Base-by-base conservation (phyloP, 2,113 vertebrate genomes). In the Merops nubicus region DNA sequence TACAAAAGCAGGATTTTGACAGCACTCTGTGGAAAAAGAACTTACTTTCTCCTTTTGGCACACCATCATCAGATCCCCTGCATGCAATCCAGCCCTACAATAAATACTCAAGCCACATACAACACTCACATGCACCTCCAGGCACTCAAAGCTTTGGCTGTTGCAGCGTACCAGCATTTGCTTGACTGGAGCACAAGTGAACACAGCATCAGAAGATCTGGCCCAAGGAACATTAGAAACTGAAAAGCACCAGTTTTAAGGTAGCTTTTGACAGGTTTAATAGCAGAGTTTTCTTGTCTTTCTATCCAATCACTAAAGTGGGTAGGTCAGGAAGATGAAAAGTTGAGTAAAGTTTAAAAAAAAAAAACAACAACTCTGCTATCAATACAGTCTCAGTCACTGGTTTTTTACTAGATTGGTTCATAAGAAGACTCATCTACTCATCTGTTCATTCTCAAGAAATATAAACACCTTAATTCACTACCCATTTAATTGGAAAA, bases 221-320 rank as follows among this genome's bases (percentile, higher is more conserved):
- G 28, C 29, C 31, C 34, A 36, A 33, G 23, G 48, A 90, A 69
- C 78, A 65, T 50, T 43, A 91, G 65, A 62, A 95, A 94, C 86
- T 92, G 77, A 93, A 95, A 88, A 70, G 93, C 67, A 85, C 38
- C 62, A 76, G 86, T 95, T 96, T 94, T 96, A 93, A 92, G 69
- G 96, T 96, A 93, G 75, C 40, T 84, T 98, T 89, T 91, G 93
- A n/a, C n/a, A n/a, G n/a, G 17, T 62, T 90, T 88, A 92, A 80
- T 1, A 9, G 36, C 20, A 51, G 36, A 78, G 21, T 57, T 50
- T 93, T 73, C 50, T 50, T 77, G 33, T 69, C 73, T 75, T 93
- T 78, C 65, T 60, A 33, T 54, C 73, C 64, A 81, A 12, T 75
- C 5, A 11, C 48, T 79, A 4, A 60, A 85, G 33, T 31, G 13